A percentile compares a stretch with the other conserved stretches of the same genome.
These are phyloP conservation scores for Drosophila prostipennis DNA, from an alignment of 2,888 invertebrate genomes.

Conservation along the genomic window DNA sequence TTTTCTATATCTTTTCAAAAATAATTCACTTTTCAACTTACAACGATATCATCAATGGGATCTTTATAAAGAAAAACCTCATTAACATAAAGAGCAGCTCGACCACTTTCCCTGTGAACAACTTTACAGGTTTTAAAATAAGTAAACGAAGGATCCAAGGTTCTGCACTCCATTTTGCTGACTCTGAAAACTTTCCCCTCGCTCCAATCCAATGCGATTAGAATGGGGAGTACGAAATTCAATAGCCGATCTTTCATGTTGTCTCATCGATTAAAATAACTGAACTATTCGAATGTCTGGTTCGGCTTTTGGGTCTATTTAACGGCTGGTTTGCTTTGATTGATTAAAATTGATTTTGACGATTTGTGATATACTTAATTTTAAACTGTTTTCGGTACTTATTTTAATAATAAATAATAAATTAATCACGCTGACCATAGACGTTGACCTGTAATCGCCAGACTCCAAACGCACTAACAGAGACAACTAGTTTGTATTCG, in stretches of 20 bases:
- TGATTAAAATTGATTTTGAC: background rate
- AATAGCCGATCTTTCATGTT: conserved; percentile 22
- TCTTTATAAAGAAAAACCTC: conserved; percentile 21
- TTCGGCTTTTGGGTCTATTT: background rate
- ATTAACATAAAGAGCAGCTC: conserved; percentile 30
- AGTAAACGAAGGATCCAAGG: conserved; percentile 29
- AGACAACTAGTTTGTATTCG: conserved; percentile 16
- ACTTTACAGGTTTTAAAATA: conserved; percentile 45
- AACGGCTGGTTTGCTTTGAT: conserved; percentile 3
- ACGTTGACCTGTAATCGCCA: conserved; percentile 23
- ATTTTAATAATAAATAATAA: background rate
- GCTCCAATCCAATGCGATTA: background rate
- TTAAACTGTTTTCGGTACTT: background rate
- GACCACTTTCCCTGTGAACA: conserved; percentile 3
- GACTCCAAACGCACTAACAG: conserved; percentile 14
- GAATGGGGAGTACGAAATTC: background rate
- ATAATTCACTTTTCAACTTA: conserved; percentile 28
- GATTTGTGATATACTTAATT: background rate
- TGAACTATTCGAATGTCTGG: conserved; percentile 2
- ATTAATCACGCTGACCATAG: conserved; percentile 18
- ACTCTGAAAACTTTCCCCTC: conserved; percentile 22
- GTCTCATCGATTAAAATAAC: background rate
- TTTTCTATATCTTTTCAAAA: background rate
- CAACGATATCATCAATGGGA: conserved; percentile 45
- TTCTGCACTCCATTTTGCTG: conserved; percentile 36